Base-by-base conservation (phyloP, 2,113 vertebrate species). In the Capreolus pygargus region DNA sequence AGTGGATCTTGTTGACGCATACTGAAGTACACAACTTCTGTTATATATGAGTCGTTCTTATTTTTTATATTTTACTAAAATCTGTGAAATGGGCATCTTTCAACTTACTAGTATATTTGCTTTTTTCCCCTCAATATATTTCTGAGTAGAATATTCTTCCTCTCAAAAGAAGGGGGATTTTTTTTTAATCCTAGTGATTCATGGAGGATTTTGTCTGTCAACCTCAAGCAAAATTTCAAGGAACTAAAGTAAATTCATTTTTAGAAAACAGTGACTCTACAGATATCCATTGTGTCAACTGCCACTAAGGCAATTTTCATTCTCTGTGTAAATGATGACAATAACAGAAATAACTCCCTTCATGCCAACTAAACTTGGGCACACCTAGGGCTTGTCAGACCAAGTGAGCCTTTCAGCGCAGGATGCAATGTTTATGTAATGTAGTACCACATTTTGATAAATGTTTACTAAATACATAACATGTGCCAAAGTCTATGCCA, bases 381-480 rank as follows among this genome's bases (percentile, higher is more conserved):
- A 67, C 36, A 76, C 14, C 28, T 33, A 33, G 12, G 70, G 57
- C 39, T 74, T 36, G 28, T 85, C 52, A 64, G 25, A 50, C 16
- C 17, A 57, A 97, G 30, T 21, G 45, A 88, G 9, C 54, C 57
- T 76, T 93, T 92, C 43, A 86, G 47, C 3, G 8, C 2, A 82
- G 50, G 16, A 76, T 45, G 47, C 19, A 57, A 30, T 70, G 50
- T 78, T 78, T 96, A 67, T 27, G 11, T 39, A 11, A 36, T 43
- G 64, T n/a, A 82, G 17, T 9, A 60, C 5, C 5, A 36, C 36
- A 52, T 86, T 67, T 94, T 78, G 47, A 94, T 86, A 92, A 64
- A 89, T 93, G 57, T 67, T 94, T 92, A 21, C 64, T 94, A 91
- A 96, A 95, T 6, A 79, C 9, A 82, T 60, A 82, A 36, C 74